Conservation (phyloP, 2,888 invertebrate species). For the Hypercompe scribonia region DNA sequence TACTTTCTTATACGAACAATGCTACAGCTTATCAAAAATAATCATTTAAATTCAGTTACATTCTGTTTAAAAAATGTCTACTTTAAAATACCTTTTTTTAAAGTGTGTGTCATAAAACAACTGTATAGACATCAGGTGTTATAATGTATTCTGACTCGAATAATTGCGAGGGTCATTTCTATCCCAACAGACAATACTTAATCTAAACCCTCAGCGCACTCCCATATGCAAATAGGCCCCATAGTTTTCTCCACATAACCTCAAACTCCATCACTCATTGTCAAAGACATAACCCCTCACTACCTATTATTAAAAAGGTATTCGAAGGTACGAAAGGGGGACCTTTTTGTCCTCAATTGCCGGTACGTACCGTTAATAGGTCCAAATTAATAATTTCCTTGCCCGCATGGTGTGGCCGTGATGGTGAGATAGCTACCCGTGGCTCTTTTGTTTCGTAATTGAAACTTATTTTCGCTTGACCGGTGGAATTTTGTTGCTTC, state of each 20-base stretch:
- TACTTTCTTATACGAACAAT: neutral
- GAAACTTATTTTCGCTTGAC: constrained; percentile 67
- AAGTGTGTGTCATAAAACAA: neutral
- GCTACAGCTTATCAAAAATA: neutral
- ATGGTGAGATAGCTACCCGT: constrained; percentile 61
- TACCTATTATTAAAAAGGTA: constrained; percentile 70
- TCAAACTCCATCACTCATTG: constrained; percentile 62
- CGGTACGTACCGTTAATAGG: constrained; percentile 75
- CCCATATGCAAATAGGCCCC: constrained; percentile 21
- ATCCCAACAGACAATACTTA: constrained; percentile 18
- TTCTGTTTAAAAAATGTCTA: neutral
- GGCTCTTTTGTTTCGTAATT: constrained; percentile 72
- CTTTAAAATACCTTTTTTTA: neutral
- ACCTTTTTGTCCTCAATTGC: constrained; percentile 73
- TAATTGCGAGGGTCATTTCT: constrained; percentile 8
- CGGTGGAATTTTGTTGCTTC: constrained; percentile 55
- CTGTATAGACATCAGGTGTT: constrained; percentile 1
- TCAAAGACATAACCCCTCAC: constrained; percentile 61
- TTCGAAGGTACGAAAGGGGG: constrained; percentile 59
- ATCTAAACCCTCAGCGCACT: constrained; percentile 14
- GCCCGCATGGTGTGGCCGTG: constrained; percentile 67
- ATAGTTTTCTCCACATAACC: constrained; percentile 37
- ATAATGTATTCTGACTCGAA: neutral
- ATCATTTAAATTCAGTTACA: neutral
- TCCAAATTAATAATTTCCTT: constrained; percentile 79